Base-by-base conservation (phyloP, 2,797 vertebrate genomes). In the Hoplostethus atlanticus region DNA sequence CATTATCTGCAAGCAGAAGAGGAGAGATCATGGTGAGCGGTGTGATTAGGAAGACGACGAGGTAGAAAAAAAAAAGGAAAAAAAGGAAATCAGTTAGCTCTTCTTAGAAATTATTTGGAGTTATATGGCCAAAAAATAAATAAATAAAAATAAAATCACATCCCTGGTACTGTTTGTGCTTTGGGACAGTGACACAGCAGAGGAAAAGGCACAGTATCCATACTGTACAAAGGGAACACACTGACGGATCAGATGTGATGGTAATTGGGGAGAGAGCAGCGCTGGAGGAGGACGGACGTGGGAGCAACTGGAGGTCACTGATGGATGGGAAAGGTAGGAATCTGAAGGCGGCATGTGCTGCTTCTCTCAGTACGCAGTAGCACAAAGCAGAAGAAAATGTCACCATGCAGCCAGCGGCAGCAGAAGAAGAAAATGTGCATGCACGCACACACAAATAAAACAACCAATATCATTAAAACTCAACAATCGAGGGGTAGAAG, bases 1-100 rank as follows among this genome's bases (percentile, higher is more conserved):
- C 97, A 99, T 99, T 90, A 92, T 97, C 96, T 96, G 91, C 64
- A 73, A 64, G 54, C 7, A 69, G 31, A 73, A 70, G 13, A 71
- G 13, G 36, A 21, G 30, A 54, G 28, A 55, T 42, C 6, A 8
- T 1, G 56, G 50, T 61, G 9, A 74, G 34, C 0, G 28, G 7
- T 55, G 25, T 2, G 28, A 53, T 8, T 15, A 2, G 48, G 16
- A 63, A 51, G 8, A 40, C 42, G n/a, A 16, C 9, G 50, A 11
- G 21, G 51, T 6, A 42, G 1, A 8, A 10, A 28, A 44, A 53
- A 62, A 1, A 21, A 34, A 40, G 6, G 10, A 40, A 28, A 38
- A 50, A 62, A 0, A 28, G 5, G 1, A 48, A 60, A 6, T 13
- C 5, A 51, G 17, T 40, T 10, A 38, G 4, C 13, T 28, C 28